phyloP scores from a whole-genome alignment of 2,113 vertebrate genomes.

The Indri indri region DNA sequence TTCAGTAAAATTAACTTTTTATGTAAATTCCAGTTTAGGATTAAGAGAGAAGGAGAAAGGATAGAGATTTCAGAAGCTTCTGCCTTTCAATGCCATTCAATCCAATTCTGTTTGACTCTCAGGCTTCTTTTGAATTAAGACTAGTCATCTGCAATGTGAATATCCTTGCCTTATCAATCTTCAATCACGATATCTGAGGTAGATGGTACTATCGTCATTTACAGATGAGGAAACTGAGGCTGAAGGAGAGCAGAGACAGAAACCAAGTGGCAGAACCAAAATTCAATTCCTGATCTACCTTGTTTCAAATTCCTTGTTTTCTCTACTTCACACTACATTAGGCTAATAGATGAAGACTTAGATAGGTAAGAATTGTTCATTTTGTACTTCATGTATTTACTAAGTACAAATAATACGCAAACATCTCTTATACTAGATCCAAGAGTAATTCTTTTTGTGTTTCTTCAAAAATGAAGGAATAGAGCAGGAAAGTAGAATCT shows the following conservation, averaged over 20 bases:
- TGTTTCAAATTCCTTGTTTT: neutral
- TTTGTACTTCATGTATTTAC: neutral
- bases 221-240: neutral
- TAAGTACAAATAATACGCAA: neutral
- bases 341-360: neutral
- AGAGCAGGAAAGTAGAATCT: neutral
- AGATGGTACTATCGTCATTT: neutral
- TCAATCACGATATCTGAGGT: neutral
- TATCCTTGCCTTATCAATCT: neutral
- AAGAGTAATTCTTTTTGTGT: neutral
- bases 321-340: neutral
- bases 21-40: neutral
- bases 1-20: neutral
- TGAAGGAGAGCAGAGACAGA: neutral
- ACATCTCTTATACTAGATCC: neutral
- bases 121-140: neutral
- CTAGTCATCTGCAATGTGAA: neutral
- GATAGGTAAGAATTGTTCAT: neutral
- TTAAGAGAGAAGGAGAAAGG: neutral
- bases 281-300: neutral
- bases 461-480: constrained; percentile 9
- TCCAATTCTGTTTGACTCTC: neutral
- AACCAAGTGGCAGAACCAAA: neutral
- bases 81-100: neutral
- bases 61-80: neutral